Evolutionary conservation across 2,797 vertebrate species (phyloP).

Genomic region (Saguinus oedipus): DNA sequence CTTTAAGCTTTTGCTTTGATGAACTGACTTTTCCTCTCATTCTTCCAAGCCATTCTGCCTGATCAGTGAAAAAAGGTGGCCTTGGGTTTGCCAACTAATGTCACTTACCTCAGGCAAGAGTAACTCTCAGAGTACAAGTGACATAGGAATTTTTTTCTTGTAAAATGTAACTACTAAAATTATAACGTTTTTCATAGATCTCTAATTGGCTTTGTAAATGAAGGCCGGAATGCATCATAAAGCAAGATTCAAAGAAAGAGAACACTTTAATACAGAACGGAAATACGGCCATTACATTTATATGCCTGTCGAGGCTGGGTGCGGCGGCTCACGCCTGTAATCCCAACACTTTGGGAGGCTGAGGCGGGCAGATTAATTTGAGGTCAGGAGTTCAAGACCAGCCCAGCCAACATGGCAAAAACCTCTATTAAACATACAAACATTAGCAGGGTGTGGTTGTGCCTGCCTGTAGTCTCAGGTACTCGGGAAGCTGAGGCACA

Average conservation of each 20-base stretch:
- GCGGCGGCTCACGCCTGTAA: too few species aligned
- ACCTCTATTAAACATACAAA: too few species aligned
- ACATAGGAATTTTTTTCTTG: not conserved
- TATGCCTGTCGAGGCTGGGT: not conserved
- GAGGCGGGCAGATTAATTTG: too few species aligned
- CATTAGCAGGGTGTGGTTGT: too few species aligned
- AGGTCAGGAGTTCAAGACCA: too few species aligned
- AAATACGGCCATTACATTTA: slow-evolving; percentile 49
- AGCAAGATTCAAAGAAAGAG: slow-evolving; percentile 67
- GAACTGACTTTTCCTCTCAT: not conserved
- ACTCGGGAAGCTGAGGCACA: too few species aligned
- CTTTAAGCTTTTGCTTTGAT: not conserved
- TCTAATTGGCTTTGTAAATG: slow-evolving; percentile 60
- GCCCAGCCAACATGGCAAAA: too few species aligned
- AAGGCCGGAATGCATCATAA: slow-evolving; percentile 53
- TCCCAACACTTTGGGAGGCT: too few species aligned
- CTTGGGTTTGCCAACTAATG: not conserved
- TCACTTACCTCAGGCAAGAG: not conserved
- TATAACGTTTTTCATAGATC: slow-evolving; percentile 60
- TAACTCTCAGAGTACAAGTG: not conserved
- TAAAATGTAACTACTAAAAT: slow-evolving; percentile 59
- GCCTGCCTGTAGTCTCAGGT: too few species aligned
- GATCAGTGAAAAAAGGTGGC: not conserved
- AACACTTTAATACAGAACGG: slow-evolving; percentile 38
- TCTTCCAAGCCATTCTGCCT: not conserved